Evolutionary conservation across 2,888 invertebrate genomes (phyloP).

Genomic region (Tyria jacobaeae): DNA sequence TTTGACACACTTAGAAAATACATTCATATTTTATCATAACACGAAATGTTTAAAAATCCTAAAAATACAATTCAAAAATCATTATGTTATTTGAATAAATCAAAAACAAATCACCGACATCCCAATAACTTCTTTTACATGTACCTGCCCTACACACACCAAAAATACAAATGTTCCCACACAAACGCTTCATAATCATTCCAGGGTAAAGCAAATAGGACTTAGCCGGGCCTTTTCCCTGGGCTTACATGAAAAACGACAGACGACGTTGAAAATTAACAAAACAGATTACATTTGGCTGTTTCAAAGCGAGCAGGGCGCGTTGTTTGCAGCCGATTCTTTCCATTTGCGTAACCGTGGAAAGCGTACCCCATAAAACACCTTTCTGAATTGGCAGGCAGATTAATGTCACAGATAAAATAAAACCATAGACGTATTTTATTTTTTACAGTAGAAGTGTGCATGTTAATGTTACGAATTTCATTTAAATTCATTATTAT

Average conservation of each 20-base stretch:
- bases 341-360: slow-evolving; percentile 71
- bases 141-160: neutral
- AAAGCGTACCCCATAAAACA: slow-evolving; percentile 51
- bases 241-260: slow-evolving; percentile 69
- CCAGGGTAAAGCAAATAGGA: slow-evolving; percentile 57
- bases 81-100: slow-evolving; percentile 8
- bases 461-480: slow-evolving; percentile 21
- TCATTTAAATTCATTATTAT: slow-evolving; percentile 14
- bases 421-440: slow-evolving; percentile 35
- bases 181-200: slow-evolving; percentile 64
- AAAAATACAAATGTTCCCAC: slow-evolving; percentile 30
- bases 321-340: slow-evolving; percentile 77
- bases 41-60: too few species aligned
- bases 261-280: slow-evolving; percentile 79
- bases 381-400: slow-evolving; percentile 47
- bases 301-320: slow-evolving; percentile 69
- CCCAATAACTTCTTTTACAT: slow-evolving; percentile 22
- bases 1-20: too few species aligned
- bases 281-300: slow-evolving; percentile 82
- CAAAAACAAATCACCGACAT: slow-evolving; percentile 19
- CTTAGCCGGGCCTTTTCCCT: slow-evolving; percentile 60
- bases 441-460: slow-evolving; percentile 15
- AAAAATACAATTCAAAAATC: neutral
- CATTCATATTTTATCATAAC: too few species aligned
- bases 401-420: slow-evolving; percentile 45